Evolutionary conservation across 2,888 invertebrate genomes (phyloP).

Genomic region (Harmothoe impar): DNA sequence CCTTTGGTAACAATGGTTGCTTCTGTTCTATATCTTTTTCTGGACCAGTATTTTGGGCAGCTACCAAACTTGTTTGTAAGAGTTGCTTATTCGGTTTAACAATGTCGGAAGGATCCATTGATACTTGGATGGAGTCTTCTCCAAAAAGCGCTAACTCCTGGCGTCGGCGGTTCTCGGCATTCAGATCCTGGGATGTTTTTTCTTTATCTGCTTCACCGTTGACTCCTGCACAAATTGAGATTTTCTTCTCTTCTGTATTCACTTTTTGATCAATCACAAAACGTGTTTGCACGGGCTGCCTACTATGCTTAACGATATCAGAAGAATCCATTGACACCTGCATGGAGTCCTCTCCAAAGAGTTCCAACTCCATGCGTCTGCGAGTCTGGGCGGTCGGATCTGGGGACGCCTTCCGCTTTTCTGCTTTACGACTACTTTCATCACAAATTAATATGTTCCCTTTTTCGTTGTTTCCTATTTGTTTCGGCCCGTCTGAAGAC

Average conservation of each 20-base stretch:
- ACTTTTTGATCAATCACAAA: too few species aligned
- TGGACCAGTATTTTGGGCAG: not conserved
- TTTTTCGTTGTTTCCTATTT: too few species aligned
- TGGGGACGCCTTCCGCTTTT: too few species aligned
- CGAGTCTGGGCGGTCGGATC: not conserved
- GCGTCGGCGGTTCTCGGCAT: not conserved
- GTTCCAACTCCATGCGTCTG: not conserved
- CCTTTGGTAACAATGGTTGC: not conserved
- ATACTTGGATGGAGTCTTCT: conserved; percentile 19
- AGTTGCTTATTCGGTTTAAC: not conserved
- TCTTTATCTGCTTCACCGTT: too few species aligned
- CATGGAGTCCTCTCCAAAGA: conserved; percentile 8
- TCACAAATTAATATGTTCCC: too few species aligned
- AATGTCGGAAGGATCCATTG: not conserved
- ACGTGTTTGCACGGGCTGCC: too few species aligned
- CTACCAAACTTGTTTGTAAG: not conserved
- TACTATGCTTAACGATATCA: too few species aligned
- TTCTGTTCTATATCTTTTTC: not conserved
- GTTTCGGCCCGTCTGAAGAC: too few species aligned
- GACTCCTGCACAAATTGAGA: too few species aligned
- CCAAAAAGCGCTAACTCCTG: conserved; percentile 38
- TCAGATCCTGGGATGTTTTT: too few species aligned
- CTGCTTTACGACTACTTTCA: too few species aligned
- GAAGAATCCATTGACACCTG: not conserved
- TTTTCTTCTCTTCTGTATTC: too few species aligned